These are phyloP conservation scores for Zygogramma bicolorata DNA, from an alignment of 2,888 invertebrate genomes.

Conservation along the genomic window DNA sequence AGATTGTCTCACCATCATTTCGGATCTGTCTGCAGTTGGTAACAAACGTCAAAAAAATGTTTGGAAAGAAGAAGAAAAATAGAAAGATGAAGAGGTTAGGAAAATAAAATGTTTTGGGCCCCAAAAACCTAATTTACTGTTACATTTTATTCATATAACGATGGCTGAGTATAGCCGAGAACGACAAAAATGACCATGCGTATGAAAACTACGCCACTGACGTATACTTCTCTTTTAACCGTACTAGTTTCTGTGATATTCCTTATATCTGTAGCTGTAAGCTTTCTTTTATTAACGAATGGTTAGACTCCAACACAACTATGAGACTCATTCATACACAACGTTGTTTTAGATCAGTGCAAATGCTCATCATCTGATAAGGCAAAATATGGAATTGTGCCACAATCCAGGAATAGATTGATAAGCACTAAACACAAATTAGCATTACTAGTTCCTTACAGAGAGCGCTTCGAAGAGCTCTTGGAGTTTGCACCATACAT, in stretches of 20 bases:
- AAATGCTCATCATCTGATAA: constrained; percentile 53
- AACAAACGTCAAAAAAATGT: no score
- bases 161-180: constrained; percentile 13
- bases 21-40: no score
- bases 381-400: constrained; percentile 31
- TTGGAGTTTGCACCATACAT: constrained; percentile 92
- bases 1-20: no score
- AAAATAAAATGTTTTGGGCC: no score
- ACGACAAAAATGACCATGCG: constrained; percentile 30
- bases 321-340: background rate
- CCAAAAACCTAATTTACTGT: background rate
- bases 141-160: background rate
- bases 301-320: constrained; percentile 49
- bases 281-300: constrained; percentile 59
- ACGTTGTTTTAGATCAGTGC: constrained; percentile 53
- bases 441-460: constrained; percentile 93
- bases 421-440: constrained; percentile 70
- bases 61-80: no score
- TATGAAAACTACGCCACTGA: constrained; percentile 42
- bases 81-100: background rate
- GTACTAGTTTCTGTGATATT: constrained; percentile 54
- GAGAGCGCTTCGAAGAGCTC: constrained; percentile 97
- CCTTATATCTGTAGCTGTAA: constrained; percentile 55
- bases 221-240: constrained; percentile 49
- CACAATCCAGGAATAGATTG: constrained; percentile 30